These are phyloP conservation scores for Phyllotreta striolata DNA, from an alignment of 2,888 invertebrate species.

Conservation along the genomic window DNA sequence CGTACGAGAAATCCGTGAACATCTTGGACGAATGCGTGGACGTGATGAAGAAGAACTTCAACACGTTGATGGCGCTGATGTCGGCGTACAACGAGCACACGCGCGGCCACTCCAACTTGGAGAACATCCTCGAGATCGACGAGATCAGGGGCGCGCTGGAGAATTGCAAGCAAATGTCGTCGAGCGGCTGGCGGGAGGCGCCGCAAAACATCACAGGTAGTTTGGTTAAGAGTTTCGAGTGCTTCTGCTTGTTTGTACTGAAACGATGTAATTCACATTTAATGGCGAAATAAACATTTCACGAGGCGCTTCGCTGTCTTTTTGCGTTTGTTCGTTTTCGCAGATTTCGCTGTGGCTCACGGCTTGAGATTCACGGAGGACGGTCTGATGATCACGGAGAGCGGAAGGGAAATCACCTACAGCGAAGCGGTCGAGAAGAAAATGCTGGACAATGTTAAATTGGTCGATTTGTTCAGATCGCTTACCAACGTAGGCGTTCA, in stretches of 20 bases:
- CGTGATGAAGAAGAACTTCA: constrained; percentile 44
- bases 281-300: neutral
- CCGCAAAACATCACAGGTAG: constrained; percentile 46
- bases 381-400: constrained; percentile 51
- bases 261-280: constrained; percentile 31
- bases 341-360: constrained; percentile 46
- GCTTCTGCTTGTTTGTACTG: constrained; percentile 28
- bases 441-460: constrained; percentile 51
- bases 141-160: constrained; percentile 45
- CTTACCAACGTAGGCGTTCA: neutral
- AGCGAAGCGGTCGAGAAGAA: constrained; percentile 53
- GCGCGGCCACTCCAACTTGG: constrained; percentile 41
- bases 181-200: constrained; percentile 47
- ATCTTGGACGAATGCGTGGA: constrained; percentile 48
- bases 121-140: constrained; percentile 45
- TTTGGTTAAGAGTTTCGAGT: constrained; percentile 27
- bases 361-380: constrained; percentile 54
- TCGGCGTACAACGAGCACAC: constrained; percentile 42
- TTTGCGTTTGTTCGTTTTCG: constrained; percentile 23
- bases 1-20: constrained; percentile 46
- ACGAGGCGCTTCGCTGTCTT: neutral
- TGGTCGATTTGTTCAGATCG: constrained; percentile 29
- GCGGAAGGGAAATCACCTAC: constrained; percentile 52
- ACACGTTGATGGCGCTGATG: constrained; percentile 46
- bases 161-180: constrained; percentile 45